Conservation (phyloP, 2,888 invertebrate species). For the Mesochorus sp. region DNA sequence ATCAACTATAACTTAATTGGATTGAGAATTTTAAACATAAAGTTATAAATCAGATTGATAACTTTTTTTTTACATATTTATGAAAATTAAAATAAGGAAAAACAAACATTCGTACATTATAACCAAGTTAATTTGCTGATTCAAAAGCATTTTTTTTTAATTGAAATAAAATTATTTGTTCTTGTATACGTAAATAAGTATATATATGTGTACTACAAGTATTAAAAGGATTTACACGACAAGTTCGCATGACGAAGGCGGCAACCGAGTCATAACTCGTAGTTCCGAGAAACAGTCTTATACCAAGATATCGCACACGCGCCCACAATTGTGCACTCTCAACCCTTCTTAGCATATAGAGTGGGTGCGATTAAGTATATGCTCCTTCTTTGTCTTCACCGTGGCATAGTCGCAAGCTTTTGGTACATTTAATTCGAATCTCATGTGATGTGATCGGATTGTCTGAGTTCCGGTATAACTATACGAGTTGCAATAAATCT, state of each 20-base stretch:
- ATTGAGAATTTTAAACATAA: too few species aligned
- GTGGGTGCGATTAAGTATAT: conserved; percentile 70
- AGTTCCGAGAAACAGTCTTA: conserved; percentile 65
- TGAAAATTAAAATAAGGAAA: background rate
- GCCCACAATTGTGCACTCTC: conserved; percentile 48
- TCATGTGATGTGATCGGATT: conserved; percentile 68
- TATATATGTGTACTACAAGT: too few species aligned
- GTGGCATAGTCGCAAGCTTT: conserved; percentile 63
- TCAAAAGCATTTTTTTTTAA: background rate
- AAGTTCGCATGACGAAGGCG: conserved; percentile 80
- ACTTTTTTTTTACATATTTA: background rate
- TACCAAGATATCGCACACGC: conserved; percentile 79
- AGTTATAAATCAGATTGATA: too few species aligned
- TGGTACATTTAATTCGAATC: conserved; percentile 70
- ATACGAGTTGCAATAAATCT: conserved; percentile 56
- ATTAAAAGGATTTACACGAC: conserved; percentile 58
- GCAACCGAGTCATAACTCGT: conserved; percentile 80
- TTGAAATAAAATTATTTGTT: conserved; percentile 18
- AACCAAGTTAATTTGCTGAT: background rate
- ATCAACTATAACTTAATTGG: too few species aligned
- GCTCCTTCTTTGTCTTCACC: conserved; percentile 39
- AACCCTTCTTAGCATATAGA: conserved; percentile 79
- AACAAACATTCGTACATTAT: background rate
- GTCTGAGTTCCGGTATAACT: conserved; percentile 70
- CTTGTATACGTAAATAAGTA: background rate